Evolutionary conservation across 2,113 vertebrate genomes (phyloP).

Genomic region (Dascyllus trimaculatus): DNA sequence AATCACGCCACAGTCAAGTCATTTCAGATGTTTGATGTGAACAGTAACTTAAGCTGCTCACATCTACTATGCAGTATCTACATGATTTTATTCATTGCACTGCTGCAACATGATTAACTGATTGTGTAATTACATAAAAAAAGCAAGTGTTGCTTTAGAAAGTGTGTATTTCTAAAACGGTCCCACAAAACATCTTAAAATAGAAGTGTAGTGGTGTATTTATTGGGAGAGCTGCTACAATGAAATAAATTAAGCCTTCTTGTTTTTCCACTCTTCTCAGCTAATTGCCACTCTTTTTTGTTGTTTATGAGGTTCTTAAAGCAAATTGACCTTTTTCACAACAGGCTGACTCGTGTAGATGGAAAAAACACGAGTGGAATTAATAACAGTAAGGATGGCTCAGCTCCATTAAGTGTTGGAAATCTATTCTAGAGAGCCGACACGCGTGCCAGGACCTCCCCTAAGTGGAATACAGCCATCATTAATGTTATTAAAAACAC

Average conservation of each 20-base stretch:
- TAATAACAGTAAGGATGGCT: not conserved
- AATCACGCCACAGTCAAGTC: not conserved
- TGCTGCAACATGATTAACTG: not conserved
- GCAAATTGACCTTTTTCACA: not conserved
- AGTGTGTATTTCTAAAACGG: not conserved
- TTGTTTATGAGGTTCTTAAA: not conserved
- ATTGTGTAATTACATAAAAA: too few species aligned
- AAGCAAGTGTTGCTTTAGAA: not conserved
- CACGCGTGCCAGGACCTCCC: not conserved
- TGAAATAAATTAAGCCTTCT: not conserved
- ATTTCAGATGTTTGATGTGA: not conserved
- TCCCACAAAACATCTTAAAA: too few species aligned
- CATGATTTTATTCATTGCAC: not conserved
- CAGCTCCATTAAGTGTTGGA: not conserved
- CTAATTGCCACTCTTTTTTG: not conserved
- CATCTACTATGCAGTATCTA: too few species aligned
- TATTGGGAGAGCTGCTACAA: too few species aligned
- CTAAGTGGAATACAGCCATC: not conserved
- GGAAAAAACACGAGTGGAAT: not conserved
- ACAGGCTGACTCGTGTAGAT: not conserved
- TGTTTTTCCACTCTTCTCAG: not conserved
- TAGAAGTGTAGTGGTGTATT: too few species aligned
- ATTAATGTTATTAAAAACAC: conserved; percentile 1
- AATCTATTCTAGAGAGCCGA: not conserved
- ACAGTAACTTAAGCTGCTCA: too few species aligned